phyloP scores from a whole-genome alignment of 2,888 invertebrate species.

The Steinernema carpocapsae region DNA sequence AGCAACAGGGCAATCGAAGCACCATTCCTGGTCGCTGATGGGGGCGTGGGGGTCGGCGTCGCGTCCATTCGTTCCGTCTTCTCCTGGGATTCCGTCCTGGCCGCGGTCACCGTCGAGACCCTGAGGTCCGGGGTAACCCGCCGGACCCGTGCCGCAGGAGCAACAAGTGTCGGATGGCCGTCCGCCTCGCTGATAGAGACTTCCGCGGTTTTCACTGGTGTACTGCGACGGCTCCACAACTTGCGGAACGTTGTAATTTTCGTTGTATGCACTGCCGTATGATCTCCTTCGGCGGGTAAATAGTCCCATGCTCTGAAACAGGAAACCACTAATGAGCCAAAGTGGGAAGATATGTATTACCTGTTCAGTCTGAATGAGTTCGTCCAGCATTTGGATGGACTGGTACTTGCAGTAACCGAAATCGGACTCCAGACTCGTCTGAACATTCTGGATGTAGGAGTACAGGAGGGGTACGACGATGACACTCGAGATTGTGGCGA shows the following conservation, averaged over 20 bases:
- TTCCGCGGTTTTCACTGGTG: not conserved
- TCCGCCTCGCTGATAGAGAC: not conserved
- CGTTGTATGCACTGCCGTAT: conserved; percentile 1
- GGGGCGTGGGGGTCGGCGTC: conserved; percentile 20
- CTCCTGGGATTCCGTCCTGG: conserved; percentile 9
- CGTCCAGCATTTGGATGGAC: conserved; percentile 27
- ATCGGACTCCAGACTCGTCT: conserved; percentile 21
- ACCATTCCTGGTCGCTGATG: conserved; percentile 26
- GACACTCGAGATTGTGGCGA: conserved; percentile 26
- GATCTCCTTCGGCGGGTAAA: conserved; percentile 14
- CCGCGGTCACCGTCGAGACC: conserved; percentile 5
- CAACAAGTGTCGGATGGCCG: conserved; percentile 4
- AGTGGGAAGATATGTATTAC: not conserved
- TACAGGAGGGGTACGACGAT: conserved; percentile 20
- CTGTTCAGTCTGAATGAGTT: conserved; percentile 24
- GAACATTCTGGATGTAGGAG: conserved; percentile 29
- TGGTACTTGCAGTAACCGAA: conserved; percentile 26
- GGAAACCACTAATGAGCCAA: not conserved
- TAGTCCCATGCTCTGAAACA: conserved; percentile 15
- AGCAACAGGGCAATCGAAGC: conserved; percentile 23
- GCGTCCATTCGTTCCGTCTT: conserved; percentile 16
- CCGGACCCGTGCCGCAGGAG: conserved; percentile 1
- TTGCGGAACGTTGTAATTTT: not conserved
- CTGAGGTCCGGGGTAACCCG: not conserved
- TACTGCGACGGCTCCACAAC: not conserved